phyloP scores from a whole-genome alignment of 2,113 vertebrate species.

The Lamprotornis superbus region DNA sequence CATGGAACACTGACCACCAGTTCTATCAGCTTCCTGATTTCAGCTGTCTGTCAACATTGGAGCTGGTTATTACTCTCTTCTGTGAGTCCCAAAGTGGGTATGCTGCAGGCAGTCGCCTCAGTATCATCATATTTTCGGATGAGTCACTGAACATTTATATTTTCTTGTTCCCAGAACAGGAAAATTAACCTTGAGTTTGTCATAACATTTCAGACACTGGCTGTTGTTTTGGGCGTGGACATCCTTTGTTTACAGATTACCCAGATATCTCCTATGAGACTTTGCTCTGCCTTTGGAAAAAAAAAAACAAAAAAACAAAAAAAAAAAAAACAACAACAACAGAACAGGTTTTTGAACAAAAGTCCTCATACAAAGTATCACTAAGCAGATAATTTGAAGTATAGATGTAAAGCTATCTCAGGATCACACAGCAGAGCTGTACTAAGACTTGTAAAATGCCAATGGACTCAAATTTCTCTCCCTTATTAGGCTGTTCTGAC shows the following conservation, averaged over 20 bases:
- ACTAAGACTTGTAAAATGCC: not conserved
- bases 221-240: rapidly evolving
- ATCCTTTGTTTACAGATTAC: not conserved
- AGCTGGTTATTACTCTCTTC: not conserved
- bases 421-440: rapidly evolving
- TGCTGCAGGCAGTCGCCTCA: not conserved
- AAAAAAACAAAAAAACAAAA: not conserved
- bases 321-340: not conserved
- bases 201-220: not conserved
- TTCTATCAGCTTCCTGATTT: not conserved
- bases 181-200: not conserved
- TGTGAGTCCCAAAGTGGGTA: not conserved
- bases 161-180: not conserved
- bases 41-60: not conserved
- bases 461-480: rapidly evolving
- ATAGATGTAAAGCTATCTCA: not conserved
- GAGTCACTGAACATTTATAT: not conserved
- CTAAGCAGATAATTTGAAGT: not conserved
- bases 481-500: not conserved
- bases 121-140: not conserved
- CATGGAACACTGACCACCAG: not conserved
- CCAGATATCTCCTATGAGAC: not conserved
- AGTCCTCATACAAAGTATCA: not conserved
- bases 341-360: not conserved
- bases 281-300: not conserved